Percentiles rank a stretch among this genome's conserved stretches.
These are phyloP conservation scores for Ectemnius cavifrons DNA, from an alignment of 2,888 invertebrate genomes.

Conservation along the genomic window DNA sequence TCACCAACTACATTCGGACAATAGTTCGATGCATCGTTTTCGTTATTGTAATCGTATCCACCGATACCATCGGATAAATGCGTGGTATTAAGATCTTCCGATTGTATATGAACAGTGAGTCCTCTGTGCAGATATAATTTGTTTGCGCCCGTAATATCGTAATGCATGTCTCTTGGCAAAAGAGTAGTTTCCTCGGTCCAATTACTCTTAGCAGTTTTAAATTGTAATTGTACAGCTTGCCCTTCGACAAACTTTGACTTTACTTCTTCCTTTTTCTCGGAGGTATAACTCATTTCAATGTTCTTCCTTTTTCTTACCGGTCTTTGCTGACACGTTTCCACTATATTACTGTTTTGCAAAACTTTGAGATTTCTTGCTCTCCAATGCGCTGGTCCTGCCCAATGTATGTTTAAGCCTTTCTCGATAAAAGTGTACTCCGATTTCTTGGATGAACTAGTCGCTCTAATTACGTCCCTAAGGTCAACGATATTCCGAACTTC, in stretches of 20 bases:
- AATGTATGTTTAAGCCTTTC: slow-evolving; percentile 73
- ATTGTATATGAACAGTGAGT: slow-evolving; percentile 2
- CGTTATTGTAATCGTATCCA: slow-evolving; percentile 80
- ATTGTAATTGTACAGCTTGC: slow-evolving; percentile 41
- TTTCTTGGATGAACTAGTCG: slow-evolving; percentile 21
- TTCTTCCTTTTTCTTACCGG: slow-evolving; percentile 52
- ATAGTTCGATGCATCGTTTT: slow-evolving; percentile 79
- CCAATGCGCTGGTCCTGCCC: slow-evolving; percentile 94
- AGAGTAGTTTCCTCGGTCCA: slow-evolving; percentile 65
- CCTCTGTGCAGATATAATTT: slow-evolving; percentile 51
- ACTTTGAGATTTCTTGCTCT: slow-evolving; percentile 81
- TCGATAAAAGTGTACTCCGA: slow-evolving; percentile 70
- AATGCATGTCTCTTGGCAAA: slow-evolving; percentile 59
- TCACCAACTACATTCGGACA: slow-evolving; percentile 76
- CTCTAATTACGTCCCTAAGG: slow-evolving; percentile 50
- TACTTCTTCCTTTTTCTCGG: slow-evolving; percentile 30
- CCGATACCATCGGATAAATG: slow-evolving; percentile 70
- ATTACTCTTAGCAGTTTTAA: slow-evolving; percentile 51
- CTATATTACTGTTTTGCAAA: slow-evolving; percentile 54
- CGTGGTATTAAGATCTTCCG: slow-evolving; percentile 34
- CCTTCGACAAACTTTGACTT: slow-evolving; percentile 37
- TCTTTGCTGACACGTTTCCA: slow-evolving; percentile 52
- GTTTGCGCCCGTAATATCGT: slow-evolving; percentile 38
- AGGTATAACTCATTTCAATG: slow-evolving; percentile 41
- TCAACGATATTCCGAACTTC: slow-evolving; percentile 63